Conservation (phyloP, 1,140 invertebrate species). For the Atta colombica region DNA sequence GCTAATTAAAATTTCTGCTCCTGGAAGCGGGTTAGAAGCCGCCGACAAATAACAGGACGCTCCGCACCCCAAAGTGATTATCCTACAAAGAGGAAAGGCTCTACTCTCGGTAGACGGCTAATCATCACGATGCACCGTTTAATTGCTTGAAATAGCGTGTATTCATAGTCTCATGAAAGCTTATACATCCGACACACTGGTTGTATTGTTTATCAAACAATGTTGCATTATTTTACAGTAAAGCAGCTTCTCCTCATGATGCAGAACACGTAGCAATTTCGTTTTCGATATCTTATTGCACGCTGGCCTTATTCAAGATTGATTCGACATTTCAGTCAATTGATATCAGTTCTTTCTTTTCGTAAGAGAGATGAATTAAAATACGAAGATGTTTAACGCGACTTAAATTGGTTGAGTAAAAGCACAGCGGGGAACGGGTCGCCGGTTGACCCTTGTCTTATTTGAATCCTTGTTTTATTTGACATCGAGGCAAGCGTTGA, state of each 20-base stretch:
- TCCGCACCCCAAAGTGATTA: constrained; percentile 66
- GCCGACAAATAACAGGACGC: constrained; percentile 48
- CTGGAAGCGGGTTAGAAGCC: constrained; percentile 43
- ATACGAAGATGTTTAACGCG: constrained; percentile 10
- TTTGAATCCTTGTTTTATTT: constrained; percentile 76
- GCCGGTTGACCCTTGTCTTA: constrained; percentile 71
- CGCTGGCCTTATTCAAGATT: not conserved
- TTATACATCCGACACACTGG: not conserved
- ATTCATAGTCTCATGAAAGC: not conserved
- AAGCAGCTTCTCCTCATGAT: not conserved
- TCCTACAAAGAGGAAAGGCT: constrained; percentile 60
- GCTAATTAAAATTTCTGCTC: constrained; percentile 75
- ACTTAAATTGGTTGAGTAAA: constrained; percentile 52
- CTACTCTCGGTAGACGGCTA: constrained; percentile 1
- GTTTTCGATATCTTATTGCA: not conserved
- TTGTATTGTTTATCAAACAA: constrained; percentile 21
- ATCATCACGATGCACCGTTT: constrained; percentile 51
- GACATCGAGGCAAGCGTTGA: constrained; percentile 72
- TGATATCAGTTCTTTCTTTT: not conserved
- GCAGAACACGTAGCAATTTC: not conserved
- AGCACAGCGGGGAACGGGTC: constrained; percentile 1
- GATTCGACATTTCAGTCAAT: not conserved
- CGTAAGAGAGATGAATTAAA: not conserved
- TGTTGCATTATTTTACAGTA: not conserved
- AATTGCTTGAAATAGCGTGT: constrained; percentile 65